A percentile compares a stretch with the other conserved stretches of the same genome.
Conservation (phyloP, 2,888 invertebrate species). For the Ichneumoninae sp. region DNA sequence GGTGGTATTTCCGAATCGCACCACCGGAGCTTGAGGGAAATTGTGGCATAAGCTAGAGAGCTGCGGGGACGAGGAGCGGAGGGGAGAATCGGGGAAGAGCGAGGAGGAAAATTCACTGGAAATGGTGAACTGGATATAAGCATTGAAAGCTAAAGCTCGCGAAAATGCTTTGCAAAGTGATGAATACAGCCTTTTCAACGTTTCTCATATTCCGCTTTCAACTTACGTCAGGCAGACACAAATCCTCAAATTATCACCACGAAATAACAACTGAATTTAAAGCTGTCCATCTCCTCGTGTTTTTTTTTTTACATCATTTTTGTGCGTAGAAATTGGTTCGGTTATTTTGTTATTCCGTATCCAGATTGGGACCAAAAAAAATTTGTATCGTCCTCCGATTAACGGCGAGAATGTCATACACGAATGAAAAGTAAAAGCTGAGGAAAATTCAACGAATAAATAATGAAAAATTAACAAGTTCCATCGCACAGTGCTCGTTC, state of each 20-base stretch:
- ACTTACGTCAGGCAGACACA: neutral
- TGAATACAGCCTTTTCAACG: conserved; percentile 17
- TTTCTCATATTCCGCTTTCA: conserved; percentile 9
- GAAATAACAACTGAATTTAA: neutral
- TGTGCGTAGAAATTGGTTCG: neutral
- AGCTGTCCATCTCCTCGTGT: neutral
- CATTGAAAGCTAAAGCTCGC: conserved; percentile 18
- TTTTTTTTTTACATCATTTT: neutral
- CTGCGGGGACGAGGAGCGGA: conserved; percentile 16
- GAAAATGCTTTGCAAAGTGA: conserved; percentile 12
- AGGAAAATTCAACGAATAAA: neutral
- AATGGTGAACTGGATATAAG: conserved; percentile 19
- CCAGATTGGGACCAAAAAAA: neutral
- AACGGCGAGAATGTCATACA: too few species aligned
- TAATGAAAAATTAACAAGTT: neutral
- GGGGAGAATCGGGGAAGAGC: conserved; percentile 34
- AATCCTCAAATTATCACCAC: neutral
- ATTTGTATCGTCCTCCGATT: neutral
- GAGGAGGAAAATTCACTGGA: conserved; percentile 29
- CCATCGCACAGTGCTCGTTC: neutral
- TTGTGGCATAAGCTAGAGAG: conserved; percentile 53
- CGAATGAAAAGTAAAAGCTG: neutral
- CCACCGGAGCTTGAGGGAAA: conserved; percentile 60
- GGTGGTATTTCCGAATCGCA: conserved; percentile 56
- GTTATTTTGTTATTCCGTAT: neutral